Evolutionary conservation across 2,797 vertebrate species (phyloP).

Genomic region (Phalloptychus januarius): DNA sequence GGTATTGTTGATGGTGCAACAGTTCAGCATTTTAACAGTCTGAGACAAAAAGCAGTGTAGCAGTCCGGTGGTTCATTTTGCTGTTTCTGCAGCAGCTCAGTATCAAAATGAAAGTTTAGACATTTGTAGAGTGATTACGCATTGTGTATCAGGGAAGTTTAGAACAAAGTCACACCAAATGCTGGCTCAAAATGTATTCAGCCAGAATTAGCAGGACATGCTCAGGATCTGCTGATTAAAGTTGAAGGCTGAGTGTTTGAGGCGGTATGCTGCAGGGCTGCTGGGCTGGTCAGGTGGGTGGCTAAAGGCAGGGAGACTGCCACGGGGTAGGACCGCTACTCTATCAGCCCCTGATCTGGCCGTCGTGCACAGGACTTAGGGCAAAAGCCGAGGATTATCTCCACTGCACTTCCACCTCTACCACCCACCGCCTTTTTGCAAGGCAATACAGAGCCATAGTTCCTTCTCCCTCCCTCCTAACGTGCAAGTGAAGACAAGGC

Average conservation of each 20-base stretch:
- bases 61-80: not conserved
- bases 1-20: not conserved
- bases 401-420: conserved; percentile 75
- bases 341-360: conserved; percentile 84
- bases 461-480: conserved; percentile 15
- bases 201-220: conserved; percentile 28
- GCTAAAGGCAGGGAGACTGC: conserved; percentile 80
- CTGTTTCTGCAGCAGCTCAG: not conserved
- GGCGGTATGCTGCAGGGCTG: conserved; percentile 43
- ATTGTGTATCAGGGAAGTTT: conserved; percentile 40
- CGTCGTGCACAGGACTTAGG: conserved; percentile 86
- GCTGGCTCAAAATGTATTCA: conserved; percentile 38
- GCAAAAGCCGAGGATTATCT: conserved; percentile 86
- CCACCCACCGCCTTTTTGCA: conserved; percentile 65
- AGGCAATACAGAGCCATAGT: conserved; percentile 19
- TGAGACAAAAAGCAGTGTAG: not conserved
- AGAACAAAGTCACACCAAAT: conserved; percentile 38
- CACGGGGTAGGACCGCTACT: conserved; percentile 86
- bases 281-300: conserved; percentile 81
- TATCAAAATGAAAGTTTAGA: conserved; percentile 1
- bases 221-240: conserved; percentile 43
- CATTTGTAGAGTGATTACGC: not conserved
- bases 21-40: not conserved
- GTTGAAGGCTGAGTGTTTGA: conserved; percentile 47
- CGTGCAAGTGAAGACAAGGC: conserved; percentile 34